These are phyloP conservation scores for Trididemnum clinides DNA, from an alignment of 23 tunicate species.

Conservation along the genomic window DNA sequence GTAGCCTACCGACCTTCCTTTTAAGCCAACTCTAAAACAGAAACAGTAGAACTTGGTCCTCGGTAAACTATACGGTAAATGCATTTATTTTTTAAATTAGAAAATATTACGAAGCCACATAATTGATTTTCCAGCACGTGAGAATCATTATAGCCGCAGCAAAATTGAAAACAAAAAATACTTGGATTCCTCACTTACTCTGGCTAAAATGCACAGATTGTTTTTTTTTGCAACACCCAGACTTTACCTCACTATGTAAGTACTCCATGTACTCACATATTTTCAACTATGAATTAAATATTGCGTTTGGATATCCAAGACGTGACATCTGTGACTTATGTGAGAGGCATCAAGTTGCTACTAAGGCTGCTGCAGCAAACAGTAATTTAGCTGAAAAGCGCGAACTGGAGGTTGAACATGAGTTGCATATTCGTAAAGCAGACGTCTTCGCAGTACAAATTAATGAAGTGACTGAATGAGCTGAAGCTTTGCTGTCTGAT, in stretches of 20 bases:
- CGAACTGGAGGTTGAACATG: not conserved
- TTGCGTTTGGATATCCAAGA: slow-evolving; percentile 4
- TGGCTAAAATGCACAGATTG: slow-evolving; percentile 8
- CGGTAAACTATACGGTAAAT: too few species aligned
- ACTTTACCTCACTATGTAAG: not conserved
- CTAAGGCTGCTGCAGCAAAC: not conserved
- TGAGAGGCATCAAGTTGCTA: not conserved
- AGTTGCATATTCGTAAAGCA: slow-evolving; percentile 8
- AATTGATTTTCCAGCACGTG: not conserved
- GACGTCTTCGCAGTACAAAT: not conserved
- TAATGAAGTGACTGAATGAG: not conserved
- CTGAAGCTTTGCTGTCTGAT: not conserved
- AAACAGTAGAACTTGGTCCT: too few species aligned
- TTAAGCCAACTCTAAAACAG: too few species aligned
- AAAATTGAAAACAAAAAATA: not conserved
- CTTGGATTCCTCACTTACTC: not conserved
- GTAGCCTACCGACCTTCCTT: too few species aligned
- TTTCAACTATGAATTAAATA: not conserved
- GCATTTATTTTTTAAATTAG: too few species aligned
- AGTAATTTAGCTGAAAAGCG: not conserved
- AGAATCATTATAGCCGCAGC: slow-evolving; percentile 12
- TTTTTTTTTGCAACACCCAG: not conserved
- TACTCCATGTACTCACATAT: not conserved
- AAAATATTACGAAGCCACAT: not conserved
- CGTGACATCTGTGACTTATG: slow-evolving; percentile 5